Conservation (phyloP, 64 coral and sea anemone species). For the Catalaphyllia jardinei region DNA sequence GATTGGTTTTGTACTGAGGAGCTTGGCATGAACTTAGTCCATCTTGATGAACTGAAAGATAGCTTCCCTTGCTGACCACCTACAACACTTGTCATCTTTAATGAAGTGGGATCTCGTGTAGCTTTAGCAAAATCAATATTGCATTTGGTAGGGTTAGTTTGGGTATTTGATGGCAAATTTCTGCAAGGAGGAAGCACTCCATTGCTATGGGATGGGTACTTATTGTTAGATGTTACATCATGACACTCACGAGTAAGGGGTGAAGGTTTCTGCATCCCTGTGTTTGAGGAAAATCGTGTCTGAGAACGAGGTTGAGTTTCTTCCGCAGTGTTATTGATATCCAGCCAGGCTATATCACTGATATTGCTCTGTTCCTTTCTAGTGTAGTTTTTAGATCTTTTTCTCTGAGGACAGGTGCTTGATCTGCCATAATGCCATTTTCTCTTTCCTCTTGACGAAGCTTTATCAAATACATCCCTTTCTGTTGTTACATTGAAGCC, state of each 20-base stretch:
- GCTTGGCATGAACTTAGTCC: constrained; percentile 12
- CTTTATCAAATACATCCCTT: constrained; percentile 11
- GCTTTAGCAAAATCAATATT: constrained; percentile 39
- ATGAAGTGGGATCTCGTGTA: background rate
- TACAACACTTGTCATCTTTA: background rate
- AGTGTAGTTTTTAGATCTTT: background rate
- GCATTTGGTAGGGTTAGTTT: background rate
- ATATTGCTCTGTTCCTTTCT: background rate
- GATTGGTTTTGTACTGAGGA: background rate
- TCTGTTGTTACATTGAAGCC: constrained; percentile 12
- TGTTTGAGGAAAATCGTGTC: too few species aligned
- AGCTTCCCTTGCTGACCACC: background rate
- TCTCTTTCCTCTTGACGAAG: background rate
- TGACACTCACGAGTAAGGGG: background rate
- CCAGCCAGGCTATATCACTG: background rate
- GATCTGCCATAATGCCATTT: background rate
- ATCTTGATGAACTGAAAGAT: background rate
- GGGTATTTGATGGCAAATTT: background rate
- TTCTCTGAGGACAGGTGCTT: background rate
- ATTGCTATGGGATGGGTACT: background rate
- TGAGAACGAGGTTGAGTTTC: background rate
- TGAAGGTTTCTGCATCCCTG: background rate
- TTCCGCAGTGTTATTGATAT: background rate
- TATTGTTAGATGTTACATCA: background rate
- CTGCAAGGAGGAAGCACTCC: background rate